Evolutionary conservation across 2,888 invertebrate genomes (phyloP).

Genomic region (Parapristionchus giblindavisi): DNA sequence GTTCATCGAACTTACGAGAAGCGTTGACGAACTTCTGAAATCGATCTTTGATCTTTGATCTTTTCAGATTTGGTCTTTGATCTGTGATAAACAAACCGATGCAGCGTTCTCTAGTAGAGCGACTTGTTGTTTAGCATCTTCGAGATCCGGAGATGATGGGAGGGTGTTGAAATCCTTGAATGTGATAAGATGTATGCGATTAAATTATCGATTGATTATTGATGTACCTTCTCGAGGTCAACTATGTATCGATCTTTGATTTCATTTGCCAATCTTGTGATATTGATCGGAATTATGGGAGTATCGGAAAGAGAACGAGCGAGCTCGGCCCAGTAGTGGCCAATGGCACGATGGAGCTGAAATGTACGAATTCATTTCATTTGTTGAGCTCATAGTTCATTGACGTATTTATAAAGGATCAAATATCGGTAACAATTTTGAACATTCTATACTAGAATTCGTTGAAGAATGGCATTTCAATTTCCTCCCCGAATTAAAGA

Average conservation of each 20-base stretch:
- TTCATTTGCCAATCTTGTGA: slow-evolving; percentile 65
- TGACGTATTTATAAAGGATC: neutral
- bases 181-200: neutral
- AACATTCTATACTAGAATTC: neutral
- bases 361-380: slow-evolving; percentile 34
- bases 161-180: slow-evolving; percentile 41
- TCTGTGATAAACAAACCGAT: neutral
- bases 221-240: slow-evolving; percentile 43
- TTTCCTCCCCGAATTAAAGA: neutral
- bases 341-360: slow-evolving; percentile 69
- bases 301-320: slow-evolving; percentile 70
- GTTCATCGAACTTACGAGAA: neutral
- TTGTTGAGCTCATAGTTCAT: neutral
- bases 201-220: neutral
- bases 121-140: slow-evolving; percentile 18
- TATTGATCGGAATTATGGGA: slow-evolving; percentile 71
- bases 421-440: neutral
- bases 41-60: slow-evolving; percentile 23
- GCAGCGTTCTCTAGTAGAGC: slow-evolving; percentile 32
- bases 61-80: neutral
- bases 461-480: no score
- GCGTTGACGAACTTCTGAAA: slow-evolving; percentile 26
- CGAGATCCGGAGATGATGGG: neutral
- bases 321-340: slow-evolving; percentile 71
- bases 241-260: slow-evolving; percentile 54